Base-by-base conservation (phyloP, 1,140 invertebrate genomes). In the Cydia strobilella region DNA sequence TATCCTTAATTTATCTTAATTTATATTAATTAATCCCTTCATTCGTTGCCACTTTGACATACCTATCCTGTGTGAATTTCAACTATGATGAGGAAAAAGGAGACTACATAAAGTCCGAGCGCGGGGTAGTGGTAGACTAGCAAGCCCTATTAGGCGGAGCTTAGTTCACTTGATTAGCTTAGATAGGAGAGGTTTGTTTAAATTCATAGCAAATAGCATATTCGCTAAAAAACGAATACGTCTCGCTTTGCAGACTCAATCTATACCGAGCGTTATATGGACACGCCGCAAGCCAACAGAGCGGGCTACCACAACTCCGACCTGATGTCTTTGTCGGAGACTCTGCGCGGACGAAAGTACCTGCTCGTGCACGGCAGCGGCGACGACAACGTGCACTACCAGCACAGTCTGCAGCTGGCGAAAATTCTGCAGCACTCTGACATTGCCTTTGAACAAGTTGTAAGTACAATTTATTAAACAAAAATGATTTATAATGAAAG, bases 351-450 rank as follows among this genome's bases (percentile, higher is more conserved):
- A 65, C 97, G 98, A 82, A 94, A 95, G 72, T 98, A 96, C 89
- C 95, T 98, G 79, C 89, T 99, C 9, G 95, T 99, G 65, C 98
- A 99, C 86, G 98, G 98, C 59, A 98, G 97, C 18, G 94, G 96
- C n/a, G 96, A 98, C 93, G 98, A 99, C 86, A 98, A 99, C 89
- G 98, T 99, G 1, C 98, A 99, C 90, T 99, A 97, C 92, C 98
- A 99, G 89, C 97, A 99, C 86, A 97, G 97, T 25, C 96, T 99
- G 95, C 95, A 98, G 86, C 94, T 99, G 27, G 96, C 98, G 0
- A 97, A 97, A 92, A 95, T 96, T 74, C 93, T 99, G 75, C 97
- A 98, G 86, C 94, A 96, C 78, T 94, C 95, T 63, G 97, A 98
- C 82, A 97, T 99, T 78, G 93, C 97, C 12, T 99, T 99, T 85